Evolutionary conservation across 2,888 invertebrate species (phyloP), one percentile per base, ranked within the genome.

Genomic region (Azorinus chamasolen): DNA sequence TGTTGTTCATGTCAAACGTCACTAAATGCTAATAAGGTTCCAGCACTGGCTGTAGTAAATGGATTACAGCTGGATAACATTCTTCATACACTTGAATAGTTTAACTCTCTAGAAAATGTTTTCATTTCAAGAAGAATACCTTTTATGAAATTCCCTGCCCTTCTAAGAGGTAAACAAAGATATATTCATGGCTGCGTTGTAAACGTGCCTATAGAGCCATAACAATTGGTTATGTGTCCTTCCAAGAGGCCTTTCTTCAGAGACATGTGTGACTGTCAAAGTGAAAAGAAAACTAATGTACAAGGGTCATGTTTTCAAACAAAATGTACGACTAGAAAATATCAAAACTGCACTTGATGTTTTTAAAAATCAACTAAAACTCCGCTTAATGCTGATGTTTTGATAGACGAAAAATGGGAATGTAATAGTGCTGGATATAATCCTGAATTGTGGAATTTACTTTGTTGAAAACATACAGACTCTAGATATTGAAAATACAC

Each of bases 61-160:
- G 62, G 61, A 1, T 43, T 72, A 25, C 50, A 59, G 39, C 27
- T 76, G 27, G 68, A 72, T 63, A 69, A 72, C 57, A 64, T 79
- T 37, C 79, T 68, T 10, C 50, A 62, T 14, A 20, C 50, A 27
- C 32, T 77, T 32, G 46, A 69, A 45, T 41, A 65, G 20, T 55
- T 83, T 43, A 81, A 72, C 61, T 55, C 62, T 25, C 55, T 81
- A 14, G 79, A 83, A 63, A 32, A 25, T 53, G 46, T 46, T 12
- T 58, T 83, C 27, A 61, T 80, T 50, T 57, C 80, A 18, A 73
- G 69, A 66, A 64, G 79, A 43, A 70, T 83, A 45, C 73, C 78
- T 18, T 83, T 83, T 39, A 77, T 79, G 69, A 73, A 71, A 65
- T 50, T 80, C 22, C 39, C 74, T 20, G 64, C 69, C 27, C 46